Percentiles rank a stretch among this genome's conserved stretches.
Evolutionary conservation across 2,797 vertebrate species (phyloP).

Genomic region (Masticophis lateralis): DNA sequence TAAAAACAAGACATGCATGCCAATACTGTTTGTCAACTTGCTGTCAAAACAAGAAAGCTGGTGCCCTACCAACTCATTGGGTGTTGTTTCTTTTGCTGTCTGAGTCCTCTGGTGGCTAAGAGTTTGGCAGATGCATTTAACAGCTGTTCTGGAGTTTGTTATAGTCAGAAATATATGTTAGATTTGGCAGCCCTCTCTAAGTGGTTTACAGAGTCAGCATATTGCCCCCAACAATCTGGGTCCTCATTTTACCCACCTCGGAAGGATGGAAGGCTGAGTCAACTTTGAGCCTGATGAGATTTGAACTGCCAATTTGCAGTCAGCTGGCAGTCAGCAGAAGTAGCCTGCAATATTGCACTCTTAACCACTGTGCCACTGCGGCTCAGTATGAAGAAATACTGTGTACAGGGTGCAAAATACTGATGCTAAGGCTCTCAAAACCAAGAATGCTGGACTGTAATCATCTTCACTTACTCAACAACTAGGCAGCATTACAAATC

Average conservation of each 20-base stretch:
- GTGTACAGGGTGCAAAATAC: neutral
- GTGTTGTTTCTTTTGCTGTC: neutral
- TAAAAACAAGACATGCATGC: neutral
- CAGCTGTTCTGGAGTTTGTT: constrained; percentile 1
- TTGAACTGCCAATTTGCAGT: too few relatives aligned
- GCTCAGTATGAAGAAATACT: neutral
- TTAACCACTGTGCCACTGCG: too few relatives aligned
- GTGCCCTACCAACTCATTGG: neutral
- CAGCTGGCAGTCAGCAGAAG: too few relatives aligned
- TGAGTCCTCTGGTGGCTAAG: neutral
- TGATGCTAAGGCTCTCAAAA: neutral
- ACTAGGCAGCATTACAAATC: neutral
- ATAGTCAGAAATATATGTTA: neutral
- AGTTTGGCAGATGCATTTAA: neutral
- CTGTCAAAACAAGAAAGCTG: neutral
- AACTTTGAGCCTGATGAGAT: too few relatives aligned
- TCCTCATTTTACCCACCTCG: too few relatives aligned
- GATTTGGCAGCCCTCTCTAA: neutral
- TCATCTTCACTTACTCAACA: neutral
- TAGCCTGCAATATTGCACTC: too few relatives aligned
- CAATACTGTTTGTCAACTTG: neutral
- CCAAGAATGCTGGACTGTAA: neutral
- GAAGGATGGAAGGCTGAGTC: too few relatives aligned
- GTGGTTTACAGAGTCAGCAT: too few relatives aligned
- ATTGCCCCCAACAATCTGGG: too few relatives aligned